Base-by-base conservation (phyloP, 2,888 invertebrate genomes). In the Gymnoscelis rufifasciata region DNA sequence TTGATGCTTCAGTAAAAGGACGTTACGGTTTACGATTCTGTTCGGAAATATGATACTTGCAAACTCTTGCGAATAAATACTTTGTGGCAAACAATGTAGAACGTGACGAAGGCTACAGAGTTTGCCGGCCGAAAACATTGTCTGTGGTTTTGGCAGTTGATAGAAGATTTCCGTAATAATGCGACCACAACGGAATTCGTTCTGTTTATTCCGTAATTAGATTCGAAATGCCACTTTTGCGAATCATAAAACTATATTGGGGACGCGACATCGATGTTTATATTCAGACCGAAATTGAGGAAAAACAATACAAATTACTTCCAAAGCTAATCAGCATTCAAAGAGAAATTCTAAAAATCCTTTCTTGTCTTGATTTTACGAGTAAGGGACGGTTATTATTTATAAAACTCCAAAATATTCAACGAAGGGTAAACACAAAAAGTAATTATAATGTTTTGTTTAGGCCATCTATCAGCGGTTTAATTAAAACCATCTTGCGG, bases 401-500 rank as follows among this genome's bases (percentile, higher is more conserved):
- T 5, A 31, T 14, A 14, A 14, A 11, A 8, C 19, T 19, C 10
- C 10, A 19, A 19, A 31, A 31, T 31, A 14, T 19, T 33, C 14
- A 31, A 31, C n/a, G 14, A 14, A 1, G 33, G 15, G 6, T 33
- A 7, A 19, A 19, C 19, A 5, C 33, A 33, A 33, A 15, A 33
- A 62, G 52, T 65, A 66, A 67, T 69, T 73, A 68, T 66, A 74
- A 66, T 59, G 54, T 57, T 66, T 67, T 68, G 61, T 67, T 68
- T 62, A 59, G 59, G 63, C 54, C 63, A 67, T 74, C 65, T 60
- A 70, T 72, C 66, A 68, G 60, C 56, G 60, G 60, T 74, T 74
- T 73, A 71, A 75, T 74, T 76, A 72, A 73, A 73, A 68, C 54
- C 62, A 61, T 64, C 63, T 66, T 65, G 62, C 49, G 60, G 65